Base-by-base conservation (phyloP, 2,797 vertebrate species). In the Sarcophilus harrisii region DNA sequence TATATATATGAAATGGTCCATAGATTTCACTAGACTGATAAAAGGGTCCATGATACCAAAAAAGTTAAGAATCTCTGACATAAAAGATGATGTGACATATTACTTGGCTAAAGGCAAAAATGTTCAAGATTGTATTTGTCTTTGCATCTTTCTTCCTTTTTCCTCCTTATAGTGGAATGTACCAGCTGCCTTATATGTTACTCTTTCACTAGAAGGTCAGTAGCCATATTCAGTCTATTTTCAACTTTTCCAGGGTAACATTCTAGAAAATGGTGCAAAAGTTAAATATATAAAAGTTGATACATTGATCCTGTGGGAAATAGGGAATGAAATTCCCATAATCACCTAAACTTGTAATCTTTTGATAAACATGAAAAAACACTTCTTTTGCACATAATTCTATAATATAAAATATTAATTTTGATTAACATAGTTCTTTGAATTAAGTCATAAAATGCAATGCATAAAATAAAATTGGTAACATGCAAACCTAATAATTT, bases 51-150 rank as follows among this genome's bases (percentile, higher is more conserved):
- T 66, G 32, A n/a, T n/a, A 66, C 32, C 16, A 66, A 66, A n/a
- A 66, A n/a, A 1, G 13, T 66, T n/a, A 66, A 66, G 62, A 98
- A 95, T 92, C 57, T 5, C 30, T 66, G 62, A 66, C 30, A 90
- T 95, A 92, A 96, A 93, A 73, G 62, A 73, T 73, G 62, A 73
- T 16, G 16, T 73, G 62, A 94, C 95, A 91, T 90, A 62, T 94
- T 91, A 62, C 96, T 97, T 73, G 5, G 62, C 62, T 73, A n/a
- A 38, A 73, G 32, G 32, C 5, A 73, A 38, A 73, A 97, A 94
- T 95, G 95, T 96, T 94, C 91, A 95, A 95, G 81, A 81, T 95
- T 66, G 54, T 87, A 38, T 38, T 97, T 91, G 57, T 90, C 38
- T 73, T 91, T 97, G 29, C 38, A 54, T 92, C 96, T 94, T 95